Percentiles rank a stretch among this genome's conserved stretches.
Conservation (phyloP, 2,113 vertebrate genomes). For the Bubo blakistoni region DNA sequence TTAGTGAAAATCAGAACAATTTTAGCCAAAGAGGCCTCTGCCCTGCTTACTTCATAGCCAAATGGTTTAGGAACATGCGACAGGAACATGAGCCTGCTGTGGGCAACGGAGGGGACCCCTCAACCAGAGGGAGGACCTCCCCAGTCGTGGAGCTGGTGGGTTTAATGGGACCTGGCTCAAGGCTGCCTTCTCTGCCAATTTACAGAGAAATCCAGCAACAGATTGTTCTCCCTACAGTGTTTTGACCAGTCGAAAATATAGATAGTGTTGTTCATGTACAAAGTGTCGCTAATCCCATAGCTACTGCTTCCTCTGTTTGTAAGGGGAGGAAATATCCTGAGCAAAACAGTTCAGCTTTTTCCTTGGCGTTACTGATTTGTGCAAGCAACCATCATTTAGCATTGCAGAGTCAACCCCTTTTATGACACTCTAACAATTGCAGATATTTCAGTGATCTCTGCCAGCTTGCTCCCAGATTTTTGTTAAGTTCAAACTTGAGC, state of each 20-base stretch:
- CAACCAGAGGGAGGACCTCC: neutral
- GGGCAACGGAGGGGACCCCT: neutral
- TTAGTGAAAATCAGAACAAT: neutral
- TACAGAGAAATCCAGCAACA: neutral
- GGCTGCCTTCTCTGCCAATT: neutral
- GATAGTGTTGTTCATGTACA: neutral
- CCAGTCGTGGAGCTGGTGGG: neutral
- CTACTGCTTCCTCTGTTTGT: neutral
- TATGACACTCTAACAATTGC: neutral
- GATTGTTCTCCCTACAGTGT: neutral
- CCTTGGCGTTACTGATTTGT: neutral
- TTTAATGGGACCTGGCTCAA: neutral
- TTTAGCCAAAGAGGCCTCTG: neutral
- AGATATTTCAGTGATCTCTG: neutral
- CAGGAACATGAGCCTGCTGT: fast-evolving
- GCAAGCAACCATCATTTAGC: neutral
- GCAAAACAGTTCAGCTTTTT: neutral
- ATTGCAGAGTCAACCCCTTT: neutral
- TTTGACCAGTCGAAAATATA: neutral
- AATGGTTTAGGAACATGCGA: fast-evolving
- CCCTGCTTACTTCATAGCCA: neutral
- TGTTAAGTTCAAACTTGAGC: neutral
- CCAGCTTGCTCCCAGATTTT: neutral
- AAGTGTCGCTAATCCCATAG: neutral
- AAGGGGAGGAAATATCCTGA: neutral